Conservation (phyloP, 2,797 vertebrate genomes). For the Eutrigla gurnardus region DNA sequence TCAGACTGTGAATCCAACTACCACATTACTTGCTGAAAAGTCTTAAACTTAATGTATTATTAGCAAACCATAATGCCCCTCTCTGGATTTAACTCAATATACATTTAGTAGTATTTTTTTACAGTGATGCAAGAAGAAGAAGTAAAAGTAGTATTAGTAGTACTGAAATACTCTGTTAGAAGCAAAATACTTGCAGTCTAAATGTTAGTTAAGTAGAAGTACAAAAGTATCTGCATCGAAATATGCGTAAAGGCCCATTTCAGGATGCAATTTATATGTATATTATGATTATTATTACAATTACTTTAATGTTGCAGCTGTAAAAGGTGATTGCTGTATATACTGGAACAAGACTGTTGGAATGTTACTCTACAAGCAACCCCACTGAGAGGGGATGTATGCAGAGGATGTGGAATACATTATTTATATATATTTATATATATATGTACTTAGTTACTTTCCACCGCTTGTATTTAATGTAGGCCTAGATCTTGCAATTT, state of each 20-base stretch:
- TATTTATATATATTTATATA: too few relatives aligned
- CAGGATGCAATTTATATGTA: neutral
- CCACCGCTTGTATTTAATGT: neutral
- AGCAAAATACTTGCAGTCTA: neutral
- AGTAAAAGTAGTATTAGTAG: neutral
- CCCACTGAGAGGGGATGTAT: too few relatives aligned
- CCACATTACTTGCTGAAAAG: neutral
- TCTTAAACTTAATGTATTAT: neutral
- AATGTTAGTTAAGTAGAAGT: neutral
- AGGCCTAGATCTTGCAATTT: neutral
- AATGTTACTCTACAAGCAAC: too few relatives aligned
- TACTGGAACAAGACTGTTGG: too few relatives aligned
- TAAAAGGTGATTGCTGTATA: neutral
- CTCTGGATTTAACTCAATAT: neutral
- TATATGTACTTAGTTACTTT: neutral
- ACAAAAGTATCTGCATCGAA: neutral
- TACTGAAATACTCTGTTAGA: too few relatives aligned
- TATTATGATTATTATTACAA: neutral
- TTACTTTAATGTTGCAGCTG: neutral
- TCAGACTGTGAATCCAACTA: constrained; percentile 46
- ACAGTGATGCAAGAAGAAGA: neutral
- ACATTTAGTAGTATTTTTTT: neutral
- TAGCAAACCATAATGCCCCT: neutral
- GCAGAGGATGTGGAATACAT: too few relatives aligned
- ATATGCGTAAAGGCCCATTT: neutral